Base-by-base conservation (phyloP, 53 echinoderm and acorn worm genomes). In the Patiria pectinifera region DNA sequence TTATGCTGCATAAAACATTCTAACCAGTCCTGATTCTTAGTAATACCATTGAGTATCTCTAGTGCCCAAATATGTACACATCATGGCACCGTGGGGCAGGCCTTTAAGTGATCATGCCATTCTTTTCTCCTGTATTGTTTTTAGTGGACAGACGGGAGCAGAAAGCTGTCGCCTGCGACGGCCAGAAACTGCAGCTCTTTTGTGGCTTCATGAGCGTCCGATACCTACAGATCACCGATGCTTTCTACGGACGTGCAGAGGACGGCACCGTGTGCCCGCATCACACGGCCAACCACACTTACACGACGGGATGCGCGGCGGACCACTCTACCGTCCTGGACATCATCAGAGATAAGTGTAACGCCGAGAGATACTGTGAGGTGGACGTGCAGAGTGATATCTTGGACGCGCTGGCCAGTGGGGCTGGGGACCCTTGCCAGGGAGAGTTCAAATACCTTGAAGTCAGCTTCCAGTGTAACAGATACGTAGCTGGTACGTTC, bases 361-460 rank as follows among this genome's bases (percentile, higher is more conserved):
- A 89, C 63, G 91, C 91, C 5, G 69, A 91, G 76, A 60, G 86
- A 26, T 79, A 84, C 48, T 97, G 97, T 78, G 92, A 91, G 45
- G 62, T 97, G 23, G 94, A 97, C 24, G 89, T 97, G 0, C 46
- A 95, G 61, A 48, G 62, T 0, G 97, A 97, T 46, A 94, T 97
- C 91, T 71, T 95, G 15, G 74, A 72, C 48, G 72, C 82, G 3
- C 82, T 97, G 47, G 49, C 44, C 14, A 60, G 60, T 12, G 92
- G 76, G 24, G 88, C 72, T 6, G 87, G 92, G 15, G 93, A 97
- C 62, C 97, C 97, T 0, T 97, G 97, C 22, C 84, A 86, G 25
- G 71, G 83, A 35, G 97, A 94, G 72, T 93, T 89, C 70, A 97
- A 95, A 72, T 97, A 97, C 74, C 91, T 97, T 15, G 94, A 95